Evolutionary conservation across 2,888 invertebrate species (phyloP).

Genomic region (Lithophane semibrunnea): DNA sequence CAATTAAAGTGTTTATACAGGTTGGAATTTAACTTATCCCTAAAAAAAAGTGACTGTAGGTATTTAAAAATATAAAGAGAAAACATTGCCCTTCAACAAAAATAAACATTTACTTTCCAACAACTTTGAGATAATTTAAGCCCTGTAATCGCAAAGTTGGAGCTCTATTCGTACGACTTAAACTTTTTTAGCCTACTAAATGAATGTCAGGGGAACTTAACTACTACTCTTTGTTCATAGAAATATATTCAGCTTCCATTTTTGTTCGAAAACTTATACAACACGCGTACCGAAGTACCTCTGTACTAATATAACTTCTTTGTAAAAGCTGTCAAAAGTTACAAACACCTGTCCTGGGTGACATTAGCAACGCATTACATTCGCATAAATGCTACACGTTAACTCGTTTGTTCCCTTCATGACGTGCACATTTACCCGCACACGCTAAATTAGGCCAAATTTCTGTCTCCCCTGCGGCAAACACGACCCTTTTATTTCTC

Average conservation of each 20-base stretch:
- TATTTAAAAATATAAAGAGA: not conserved
- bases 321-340: constrained; percentile 53
- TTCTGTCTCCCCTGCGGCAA: constrained; percentile 47
- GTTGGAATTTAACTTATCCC: not conserved
- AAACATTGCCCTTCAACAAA: constrained; percentile 7
- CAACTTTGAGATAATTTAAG: constrained; percentile 29
- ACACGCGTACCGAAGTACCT: constrained; percentile 26
- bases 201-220: constrained; percentile 27
- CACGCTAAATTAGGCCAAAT: constrained; percentile 56
- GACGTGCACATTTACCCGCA: constrained; percentile 51
- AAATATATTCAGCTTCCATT: constrained; percentile 28
- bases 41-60: not conserved
- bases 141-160: constrained; percentile 35
- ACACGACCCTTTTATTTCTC: constrained; percentile 59
- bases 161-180: constrained; percentile 16
- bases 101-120: constrained; percentile 17
- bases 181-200: constrained; percentile 15
- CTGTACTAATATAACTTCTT: constrained; percentile 46
- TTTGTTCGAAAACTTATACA: constrained; percentile 31
- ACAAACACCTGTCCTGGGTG: constrained; percentile 61
- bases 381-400: constrained; percentile 53
- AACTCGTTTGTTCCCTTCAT: constrained; percentile 59
- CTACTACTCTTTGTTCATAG: constrained; percentile 2
- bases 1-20: not conserved
- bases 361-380: constrained; percentile 63